A percentile compares a stretch with the other conserved stretches of the same genome.
Evolutionary conservation across 2,888 invertebrate genomes (phyloP).

Genomic region (Julus scanicus): DNA sequence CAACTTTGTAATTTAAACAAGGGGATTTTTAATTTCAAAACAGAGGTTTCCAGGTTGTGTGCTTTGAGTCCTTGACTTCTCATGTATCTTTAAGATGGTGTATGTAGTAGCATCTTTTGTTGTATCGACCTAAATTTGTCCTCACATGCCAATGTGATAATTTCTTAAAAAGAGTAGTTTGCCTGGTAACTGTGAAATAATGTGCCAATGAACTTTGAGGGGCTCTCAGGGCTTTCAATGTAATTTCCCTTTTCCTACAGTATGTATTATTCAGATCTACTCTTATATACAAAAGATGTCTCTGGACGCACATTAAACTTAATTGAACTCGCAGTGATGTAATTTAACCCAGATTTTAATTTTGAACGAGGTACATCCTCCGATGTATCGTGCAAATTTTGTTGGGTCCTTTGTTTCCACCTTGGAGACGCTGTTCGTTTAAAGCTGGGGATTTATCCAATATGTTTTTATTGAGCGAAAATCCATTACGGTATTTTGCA

Average conservation of each 20-base stretch:
- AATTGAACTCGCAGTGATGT: slow-evolving; percentile 45
- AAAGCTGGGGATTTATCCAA: background rate
- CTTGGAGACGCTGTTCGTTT: slow-evolving; percentile 28
- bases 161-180: background rate
- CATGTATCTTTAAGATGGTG: too few relatives aligned
- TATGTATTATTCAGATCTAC: slow-evolving; percentile 5
- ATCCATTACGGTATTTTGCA: background rate
- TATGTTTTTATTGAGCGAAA: background rate
- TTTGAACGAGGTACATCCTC: background rate
- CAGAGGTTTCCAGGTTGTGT: too few relatives aligned
- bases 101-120: too few relatives aligned
- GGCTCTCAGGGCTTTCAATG: background rate
- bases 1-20: too few relatives aligned
- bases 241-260: background rate
- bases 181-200: background rate
- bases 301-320: slow-evolving; percentile 45
- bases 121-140: too few relatives aligned
- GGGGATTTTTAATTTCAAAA: too few relatives aligned
- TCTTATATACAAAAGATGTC: slow-evolving; percentile 34
- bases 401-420: background rate
- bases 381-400: too few relatives aligned
- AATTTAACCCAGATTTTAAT: slow-evolving; percentile 25
- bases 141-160: background rate
- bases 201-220: background rate
- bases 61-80: too few relatives aligned